Evolutionary conservation across 2,888 invertebrate species (phyloP).

Genomic region (Hypena proboscidalis): DNA sequence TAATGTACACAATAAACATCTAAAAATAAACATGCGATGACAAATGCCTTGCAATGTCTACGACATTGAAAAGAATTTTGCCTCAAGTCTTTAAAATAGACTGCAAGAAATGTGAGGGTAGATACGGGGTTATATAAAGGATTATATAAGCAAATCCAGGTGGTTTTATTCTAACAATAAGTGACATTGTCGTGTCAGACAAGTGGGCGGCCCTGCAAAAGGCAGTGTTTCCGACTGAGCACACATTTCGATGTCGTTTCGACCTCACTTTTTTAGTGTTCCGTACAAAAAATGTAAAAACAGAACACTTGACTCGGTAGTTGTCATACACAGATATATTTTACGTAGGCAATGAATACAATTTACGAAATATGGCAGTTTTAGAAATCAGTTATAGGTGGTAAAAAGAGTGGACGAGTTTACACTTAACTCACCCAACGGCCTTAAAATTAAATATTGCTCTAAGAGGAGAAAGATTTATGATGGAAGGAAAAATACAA

Average conservation of each 20-base stretch:
- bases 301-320: too few relatives aligned
- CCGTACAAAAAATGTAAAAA: conserved; percentile 1
- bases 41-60: not conserved
- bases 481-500: too few relatives aligned
- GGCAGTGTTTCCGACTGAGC: conserved; percentile 63
- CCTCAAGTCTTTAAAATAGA: conserved; percentile 1
- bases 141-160: conserved; percentile 45
- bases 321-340: too few relatives aligned
- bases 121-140: conserved; percentile 16
- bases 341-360: too few relatives aligned
- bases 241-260: conserved; percentile 50
- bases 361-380: too few relatives aligned
- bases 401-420: too few relatives aligned
- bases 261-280: conserved; percentile 37
- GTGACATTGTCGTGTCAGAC: conserved; percentile 63
- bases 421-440: too few relatives aligned
- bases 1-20: conserved; percentile 11
- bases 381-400: too few relatives aligned
- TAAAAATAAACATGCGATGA: not conserved
- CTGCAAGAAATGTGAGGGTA: conserved; percentile 5
- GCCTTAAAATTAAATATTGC: too few relatives aligned
- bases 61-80: not conserved
- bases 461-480: too few relatives aligned
- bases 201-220: conserved; percentile 69
- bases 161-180: conserved; percentile 65